Base-by-base conservation (phyloP, 2,888 invertebrate species). In the Metacarcinus magister region DNA sequence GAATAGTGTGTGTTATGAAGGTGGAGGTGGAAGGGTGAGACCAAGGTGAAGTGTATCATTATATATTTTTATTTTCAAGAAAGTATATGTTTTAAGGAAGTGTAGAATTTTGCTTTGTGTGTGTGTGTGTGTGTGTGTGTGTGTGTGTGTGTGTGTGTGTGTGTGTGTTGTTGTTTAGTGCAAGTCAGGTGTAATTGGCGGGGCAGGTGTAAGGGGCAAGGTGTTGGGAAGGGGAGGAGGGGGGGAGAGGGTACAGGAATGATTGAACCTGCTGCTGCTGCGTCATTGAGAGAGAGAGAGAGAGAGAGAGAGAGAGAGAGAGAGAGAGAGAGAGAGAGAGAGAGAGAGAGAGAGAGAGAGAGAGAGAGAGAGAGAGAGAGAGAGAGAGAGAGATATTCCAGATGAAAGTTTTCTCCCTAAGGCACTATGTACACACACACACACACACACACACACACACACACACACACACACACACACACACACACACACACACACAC, bases 401-500 rank as follows among this genome's bases (percentile, higher is more conserved):
- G 5, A 75, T 75, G 75, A 75, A 75, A 75, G 75, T 75, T 75
- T 75, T 75, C 28, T 75, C n/a, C 75, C 75, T 28, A 28, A 75
- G 75, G 75, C 75, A 75, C 75, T 23, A 4, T 10, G 5, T 3
- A 75, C 75, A 75, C 75, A 75, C 75, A 75, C 75, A 75, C 75
- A 75, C 75, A 75, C 75, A 75, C 75, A 75, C 75, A 75, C 75
- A 75, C 75, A 75, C 75, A 75, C 75, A 75, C 75, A 75, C 75
- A 75, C 75, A 75, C 75, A 75, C 60, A 28, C 75, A 28, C 28
- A 75, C 60, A 75, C 75, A 75, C 75, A 32, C 82, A 82, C 82
- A 82, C 82, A 82, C 82, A 82, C 82, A 82, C 82, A 82, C 82
- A 82, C 82, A 82, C 82, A 82, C 82, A 82, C 82, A 82, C 82